Evolutionary conservation across 2,888 invertebrate genomes (phyloP), one percentile per base, ranked within the genome.

Genomic region (Gymnosoma rotundatum): DNA sequence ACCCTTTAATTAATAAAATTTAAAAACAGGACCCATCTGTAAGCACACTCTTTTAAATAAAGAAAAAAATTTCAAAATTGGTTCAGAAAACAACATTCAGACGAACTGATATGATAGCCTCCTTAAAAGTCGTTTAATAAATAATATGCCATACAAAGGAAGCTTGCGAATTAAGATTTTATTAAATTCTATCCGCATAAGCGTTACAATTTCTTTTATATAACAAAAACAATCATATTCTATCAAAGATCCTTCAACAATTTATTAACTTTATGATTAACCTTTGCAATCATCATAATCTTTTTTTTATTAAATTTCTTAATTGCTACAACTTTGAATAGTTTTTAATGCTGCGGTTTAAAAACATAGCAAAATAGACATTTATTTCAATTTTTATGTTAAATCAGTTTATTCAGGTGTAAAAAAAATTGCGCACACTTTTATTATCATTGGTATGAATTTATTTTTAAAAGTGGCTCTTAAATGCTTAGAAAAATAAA

Each of bases 361-460:
- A n/a, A 60, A 72, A 48, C 18, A 10, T 73, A 52, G 18, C 52
- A 52, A 60, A 45, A 36, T 20, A 45, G 45, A 78, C 66, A 66
- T 79, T 66, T 48, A 79, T 73, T 66, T 54, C 38, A 73, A 75
- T 42, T 74, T 67, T 80, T n/a, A 72, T 80, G 72, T 80, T 61
- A 8, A 66, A 73, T 42, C 42, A 54, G 54, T 56, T 72, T 54
- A 72, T 79, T 76, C 80, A 69, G 66, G 80, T 76, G 80, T 72
- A 61, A 80, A 73, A 25, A 25, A 61, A 63, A 72, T 63, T 76
- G 66, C 63, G 18, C 73, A 50, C 50, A 63, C 45, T 69, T 50
- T 73, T 52, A 25, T 60, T 60, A 61, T 52, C 66, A 72, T 48
- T 38, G 61, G 45, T 72, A 54, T 76, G 12, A 61, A 64, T 75